These are phyloP conservation scores for Cetonia aurata DNA, from an alignment of 2,888 invertebrate species.

Conservation along the genomic window DNA sequence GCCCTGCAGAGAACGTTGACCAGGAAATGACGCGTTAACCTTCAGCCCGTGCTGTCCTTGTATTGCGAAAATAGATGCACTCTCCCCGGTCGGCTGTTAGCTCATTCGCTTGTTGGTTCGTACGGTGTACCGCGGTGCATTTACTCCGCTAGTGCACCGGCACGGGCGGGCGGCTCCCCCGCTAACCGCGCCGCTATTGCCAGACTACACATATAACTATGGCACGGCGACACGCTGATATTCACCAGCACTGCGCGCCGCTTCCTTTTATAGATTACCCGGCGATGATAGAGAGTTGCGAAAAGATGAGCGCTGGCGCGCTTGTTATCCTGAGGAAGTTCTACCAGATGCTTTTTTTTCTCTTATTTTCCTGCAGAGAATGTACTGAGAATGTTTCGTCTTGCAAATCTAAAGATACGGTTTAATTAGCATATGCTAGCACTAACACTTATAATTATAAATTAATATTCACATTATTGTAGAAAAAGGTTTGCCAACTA, in stretches of 20 bases:
- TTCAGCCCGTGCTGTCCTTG: constrained; percentile 51
- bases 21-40: constrained; percentile 58
- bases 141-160: background rate
- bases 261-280: constrained; percentile 35
- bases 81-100: constrained; percentile 23
- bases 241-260: background rate
- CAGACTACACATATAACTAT: constrained; percentile 15
- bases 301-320: constrained; percentile 16
- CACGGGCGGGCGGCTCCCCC: background rate
- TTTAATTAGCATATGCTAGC: no score
- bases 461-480: no score
- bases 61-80: constrained; percentile 50
- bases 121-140: background rate
- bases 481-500: no score
- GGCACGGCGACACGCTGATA: constrained; percentile 12
- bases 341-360: constrained; percentile 4
- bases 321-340: constrained; percentile 4
- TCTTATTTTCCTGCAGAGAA: no score
- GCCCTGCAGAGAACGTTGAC: constrained; percentile 57
- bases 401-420: no score
- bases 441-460: no score
- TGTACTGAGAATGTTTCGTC: no score
- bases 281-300: constrained; percentile 15
- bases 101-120: no score
- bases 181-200: constrained; percentile 1